Conservation (phyloP, 2,113 vertebrate genomes). For the Ceyx melanurus region DNA sequence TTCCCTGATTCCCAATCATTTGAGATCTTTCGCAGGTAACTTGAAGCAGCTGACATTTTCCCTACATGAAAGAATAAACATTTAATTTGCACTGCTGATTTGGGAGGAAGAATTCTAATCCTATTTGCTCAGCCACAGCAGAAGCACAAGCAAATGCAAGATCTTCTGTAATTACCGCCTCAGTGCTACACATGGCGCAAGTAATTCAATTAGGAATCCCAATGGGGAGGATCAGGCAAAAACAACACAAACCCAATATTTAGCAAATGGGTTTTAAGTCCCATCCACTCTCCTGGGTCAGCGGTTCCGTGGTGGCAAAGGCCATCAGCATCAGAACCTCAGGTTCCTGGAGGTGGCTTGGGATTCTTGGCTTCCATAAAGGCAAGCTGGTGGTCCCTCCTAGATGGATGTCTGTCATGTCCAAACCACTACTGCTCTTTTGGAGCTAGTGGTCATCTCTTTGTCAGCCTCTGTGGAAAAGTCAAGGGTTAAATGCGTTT, state of each 20-base stretch:
- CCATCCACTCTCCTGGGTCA: neutral
- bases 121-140: slow-evolving; percentile 27
- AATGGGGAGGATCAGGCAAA: neutral
- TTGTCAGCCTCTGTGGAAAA: neutral
- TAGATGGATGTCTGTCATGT: neutral
- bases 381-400: neutral
- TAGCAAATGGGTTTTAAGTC: neutral
- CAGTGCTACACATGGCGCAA: accelerated
- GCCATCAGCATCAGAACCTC: accelerated
- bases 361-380: neutral
- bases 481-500: neutral
- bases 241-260: neutral
- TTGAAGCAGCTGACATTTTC: slow-evolving; percentile 58
- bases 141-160: neutral
- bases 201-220: slow-evolving; percentile 13
- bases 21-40: neutral
- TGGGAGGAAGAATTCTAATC: slow-evolving; percentile 63
- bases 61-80: slow-evolving; percentile 69
- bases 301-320: neutral
- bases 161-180: neutral
- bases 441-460: neutral
- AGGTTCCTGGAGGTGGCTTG: accelerated
- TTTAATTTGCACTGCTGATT: slow-evolving; percentile 55
- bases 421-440: neutral
- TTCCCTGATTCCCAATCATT: neutral